A percentile compares a stretch with the other conserved stretches of the same genome.
Conservation (phyloP, 2,888 invertebrate genomes). For the Pardosa pseudoannulata region DNA sequence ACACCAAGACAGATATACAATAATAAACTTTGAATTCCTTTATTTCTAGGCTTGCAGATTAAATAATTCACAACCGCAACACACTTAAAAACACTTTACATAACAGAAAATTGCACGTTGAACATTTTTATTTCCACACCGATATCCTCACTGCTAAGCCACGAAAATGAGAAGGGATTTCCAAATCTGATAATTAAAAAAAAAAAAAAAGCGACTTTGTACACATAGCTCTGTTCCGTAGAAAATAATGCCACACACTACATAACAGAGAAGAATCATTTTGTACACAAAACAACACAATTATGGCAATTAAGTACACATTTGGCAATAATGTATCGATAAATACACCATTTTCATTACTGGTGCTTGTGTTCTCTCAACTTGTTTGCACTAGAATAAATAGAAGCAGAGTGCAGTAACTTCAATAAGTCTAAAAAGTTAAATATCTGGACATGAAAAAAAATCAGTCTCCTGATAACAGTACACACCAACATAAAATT, state of each 20-base stretch:
- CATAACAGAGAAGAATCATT: conserved; percentile 28
- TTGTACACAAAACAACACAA: conserved; percentile 28
- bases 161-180: neutral
- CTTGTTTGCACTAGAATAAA: conserved; percentile 8
- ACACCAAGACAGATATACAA: neutral
- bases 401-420: conserved; percentile 15
- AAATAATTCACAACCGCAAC: neutral
- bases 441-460: too few species aligned
- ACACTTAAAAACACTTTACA: neutral
- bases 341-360: neutral
- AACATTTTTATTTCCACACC: neutral
- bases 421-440: too few species aligned
- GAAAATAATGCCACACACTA: conserved; percentile 62
- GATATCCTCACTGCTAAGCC: neutral
- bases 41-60: neutral
- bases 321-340: conserved; percentile 47
- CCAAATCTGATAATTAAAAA: too few species aligned
- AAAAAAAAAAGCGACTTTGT: neutral
- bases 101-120: neutral
- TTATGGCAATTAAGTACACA: conserved; percentile 64
- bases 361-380: neutral
- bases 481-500: too few species aligned
- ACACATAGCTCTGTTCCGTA: conserved; percentile 35
- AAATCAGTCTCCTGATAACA: too few species aligned
- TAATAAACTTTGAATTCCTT: neutral